Evolutionary conservation across 2,797 vertebrate genomes (phyloP).

Genomic region (Sebastes wilsoni): DNA sequence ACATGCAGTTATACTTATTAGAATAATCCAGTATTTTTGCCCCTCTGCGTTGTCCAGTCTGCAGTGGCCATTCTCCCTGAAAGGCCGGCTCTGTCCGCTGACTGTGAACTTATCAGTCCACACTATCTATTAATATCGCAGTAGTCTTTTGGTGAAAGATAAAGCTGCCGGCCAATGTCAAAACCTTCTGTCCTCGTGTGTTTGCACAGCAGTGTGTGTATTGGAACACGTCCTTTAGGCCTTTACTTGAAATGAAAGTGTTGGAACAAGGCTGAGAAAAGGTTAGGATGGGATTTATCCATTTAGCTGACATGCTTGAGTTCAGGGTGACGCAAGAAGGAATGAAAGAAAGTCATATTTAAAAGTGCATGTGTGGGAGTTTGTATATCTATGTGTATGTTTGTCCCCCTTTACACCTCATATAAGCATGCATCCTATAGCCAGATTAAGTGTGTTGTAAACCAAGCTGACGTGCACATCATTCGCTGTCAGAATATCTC

Average conservation of each 20-base stretch:
- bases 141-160: constrained; percentile 24
- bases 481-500: not conserved
- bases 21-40: not conserved
- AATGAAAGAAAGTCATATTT: not conserved
- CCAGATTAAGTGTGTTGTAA: not conserved
- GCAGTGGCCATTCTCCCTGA: not conserved
- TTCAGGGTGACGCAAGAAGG: not conserved
- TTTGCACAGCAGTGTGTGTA: not conserved
- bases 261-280: constrained; percentile 17
- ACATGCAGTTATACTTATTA: not conserved
- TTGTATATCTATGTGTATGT: not conserved
- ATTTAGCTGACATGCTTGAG: not conserved
- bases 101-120: constrained; percentile 22
- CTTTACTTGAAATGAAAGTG: constrained; percentile 9
- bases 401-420: not conserved
- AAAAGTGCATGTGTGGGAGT: not conserved
- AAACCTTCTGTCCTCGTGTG: not conserved
- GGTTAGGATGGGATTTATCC: constrained; percentile 4
- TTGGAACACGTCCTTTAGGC: not conserved
- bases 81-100: not conserved
- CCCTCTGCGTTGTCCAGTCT: not conserved
- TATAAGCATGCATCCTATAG: not conserved
- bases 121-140: constrained; percentile 26
- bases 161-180: constrained; percentile 26
- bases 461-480: not conserved